Conservation (phyloP, 1,140 invertebrate genomes). For the Procambarus clarkii region DNA sequence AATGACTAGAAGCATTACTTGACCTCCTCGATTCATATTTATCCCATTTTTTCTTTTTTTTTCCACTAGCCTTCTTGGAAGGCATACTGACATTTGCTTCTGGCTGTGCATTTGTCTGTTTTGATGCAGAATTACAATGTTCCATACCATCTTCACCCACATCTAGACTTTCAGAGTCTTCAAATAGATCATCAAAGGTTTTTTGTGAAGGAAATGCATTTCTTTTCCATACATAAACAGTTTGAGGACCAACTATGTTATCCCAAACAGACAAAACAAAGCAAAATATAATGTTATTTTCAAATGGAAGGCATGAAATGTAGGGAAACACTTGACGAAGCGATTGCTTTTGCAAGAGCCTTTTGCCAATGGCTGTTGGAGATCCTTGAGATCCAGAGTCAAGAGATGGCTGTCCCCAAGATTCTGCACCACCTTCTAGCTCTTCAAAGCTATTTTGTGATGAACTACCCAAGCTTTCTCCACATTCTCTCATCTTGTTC, state of each 20-base stretch:
- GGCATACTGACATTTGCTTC: neutral
- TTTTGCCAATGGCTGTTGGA: neutral
- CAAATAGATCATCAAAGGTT: conserved; percentile 46
- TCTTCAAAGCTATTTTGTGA: conserved; percentile 45
- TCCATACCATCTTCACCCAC: conserved; percentile 42
- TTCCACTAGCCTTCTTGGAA: neutral
- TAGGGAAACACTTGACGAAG: conserved; percentile 65
- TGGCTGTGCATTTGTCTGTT: neutral
- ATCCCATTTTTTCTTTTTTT: neutral
- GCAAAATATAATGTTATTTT: conserved; percentile 71
- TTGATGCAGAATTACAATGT: neutral
- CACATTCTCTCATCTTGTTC: conserved; percentile 25
- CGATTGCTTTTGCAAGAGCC: conserved; percentile 19
- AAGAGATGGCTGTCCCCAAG: neutral
- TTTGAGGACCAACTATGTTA: conserved; percentile 71
- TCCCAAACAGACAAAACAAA: conserved; percentile 72
- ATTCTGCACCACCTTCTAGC: neutral
- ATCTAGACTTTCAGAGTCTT: conserved; percentile 14
- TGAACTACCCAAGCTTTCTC: conserved; percentile 24
- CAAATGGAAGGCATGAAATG: conserved; percentile 69
- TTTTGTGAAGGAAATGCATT: conserved; percentile 61
- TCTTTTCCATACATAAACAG: conserved; percentile 71
- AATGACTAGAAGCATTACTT: conserved; percentile 29
- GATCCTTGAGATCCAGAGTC: neutral
- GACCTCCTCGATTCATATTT: neutral